Evolutionary conservation across 2,797 vertebrate genomes (phyloP).

Genomic region (Botia almorhae): DNA sequence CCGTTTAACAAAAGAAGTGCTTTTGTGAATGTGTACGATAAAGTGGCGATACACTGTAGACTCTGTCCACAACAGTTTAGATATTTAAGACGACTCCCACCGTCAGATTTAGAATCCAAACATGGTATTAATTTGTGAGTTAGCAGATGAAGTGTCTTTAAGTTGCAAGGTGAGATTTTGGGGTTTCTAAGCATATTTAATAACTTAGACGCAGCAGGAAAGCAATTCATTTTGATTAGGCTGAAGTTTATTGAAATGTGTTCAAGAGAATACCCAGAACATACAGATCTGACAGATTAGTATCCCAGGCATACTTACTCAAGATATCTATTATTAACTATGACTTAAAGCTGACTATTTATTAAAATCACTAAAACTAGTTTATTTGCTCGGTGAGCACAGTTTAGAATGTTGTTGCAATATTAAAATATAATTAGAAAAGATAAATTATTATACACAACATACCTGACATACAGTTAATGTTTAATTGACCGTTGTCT

Average conservation of each 20-base stretch:
- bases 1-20: constrained; percentile 15
- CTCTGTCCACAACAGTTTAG: neutral
- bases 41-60: neutral
- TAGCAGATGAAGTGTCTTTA: no score
- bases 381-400: neutral
- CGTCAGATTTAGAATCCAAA: neutral
- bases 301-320: neutral
- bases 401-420: neutral
- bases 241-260: neutral
- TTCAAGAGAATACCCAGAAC: neutral
- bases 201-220: neutral
- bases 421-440: neutral
- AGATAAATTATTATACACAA: neutral
- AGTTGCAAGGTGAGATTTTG: constrained; percentile 13
- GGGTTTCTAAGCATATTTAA: neutral
- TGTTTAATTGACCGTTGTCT: neutral
- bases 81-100: neutral
- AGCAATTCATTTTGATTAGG: neutral
- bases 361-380: no score
- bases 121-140: no score
- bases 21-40: constrained; percentile 27
- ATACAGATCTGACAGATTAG: neutral
- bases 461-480: neutral
- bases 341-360: no score
- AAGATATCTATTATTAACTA: neutral